Base-by-base conservation (phyloP, 92 coral and sea anemone species). In the Phenganax marumi region DNA sequence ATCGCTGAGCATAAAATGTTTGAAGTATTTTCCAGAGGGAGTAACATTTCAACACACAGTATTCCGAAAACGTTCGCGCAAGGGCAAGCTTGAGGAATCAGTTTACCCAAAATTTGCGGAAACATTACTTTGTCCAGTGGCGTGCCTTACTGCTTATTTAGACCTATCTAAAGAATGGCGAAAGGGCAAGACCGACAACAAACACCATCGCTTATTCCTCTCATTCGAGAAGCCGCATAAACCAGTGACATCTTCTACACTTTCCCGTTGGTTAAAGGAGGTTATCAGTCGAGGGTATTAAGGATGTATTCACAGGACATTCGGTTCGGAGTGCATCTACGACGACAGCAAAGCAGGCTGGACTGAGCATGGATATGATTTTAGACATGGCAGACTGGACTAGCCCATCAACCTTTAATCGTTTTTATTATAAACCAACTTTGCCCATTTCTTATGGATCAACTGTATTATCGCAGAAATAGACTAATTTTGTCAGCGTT, bases 271-370 rank as follows among this genome's bases (percentile, higher is more conserved):
- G 81, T 50, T 60, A 16, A 83, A 83, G 51, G 82, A 83, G 18
- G 70, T 46, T 50, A 60, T 83, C 74, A 52, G 23, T 22, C 51
- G 58, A 26, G 52, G 65, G 86, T 21, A 73, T 83, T 61, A 54
- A 75, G 12, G 60, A 52, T 51, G 22, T 25, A 10, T 84, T 84
- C 60, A 63, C 47, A 23, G 87, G 82, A 50, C 87, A 84, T 68
- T 76, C 83, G 13, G 81, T 73, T 51, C 83, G 87, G 26, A 71
- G 83, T 56, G 74, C 53, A 19, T 68, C 87, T 25, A 74, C 81
- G 18, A 58, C 87, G 58, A 52, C 75, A 12, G 80, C 80, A 8
- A 70, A 65, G 52, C 79, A 82, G 47, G 75, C 76, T 3, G 85
- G 78, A 14, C 24, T 81, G 12, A 66, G 76, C 17, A 81, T 82